A percentile compares a stretch with the other conserved stretches of the same genome.
phyloP scores from a whole-genome alignment of 2,797 vertebrate species.

The Phylloscopus collybita region DNA sequence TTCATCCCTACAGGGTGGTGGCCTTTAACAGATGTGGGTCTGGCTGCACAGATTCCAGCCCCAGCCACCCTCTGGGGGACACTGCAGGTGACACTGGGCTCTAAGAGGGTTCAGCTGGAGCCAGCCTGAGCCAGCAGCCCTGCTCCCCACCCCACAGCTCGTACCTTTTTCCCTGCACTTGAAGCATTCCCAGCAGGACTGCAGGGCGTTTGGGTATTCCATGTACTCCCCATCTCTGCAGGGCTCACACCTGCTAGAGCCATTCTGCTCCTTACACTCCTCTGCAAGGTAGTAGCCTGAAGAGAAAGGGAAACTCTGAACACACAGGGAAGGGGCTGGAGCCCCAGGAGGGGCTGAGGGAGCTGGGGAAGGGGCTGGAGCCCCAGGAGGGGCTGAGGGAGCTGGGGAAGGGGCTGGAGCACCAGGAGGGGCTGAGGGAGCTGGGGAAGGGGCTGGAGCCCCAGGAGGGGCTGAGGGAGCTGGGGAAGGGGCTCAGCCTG shows the following conservation, averaged over 20 bases:
- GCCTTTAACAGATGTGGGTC: background rate
- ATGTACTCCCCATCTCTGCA: background rate
- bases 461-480: too few species aligned
- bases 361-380: background rate
- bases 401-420: background rate
- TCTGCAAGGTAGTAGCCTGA: background rate
- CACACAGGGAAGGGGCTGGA: background rate
- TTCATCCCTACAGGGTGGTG: background rate
- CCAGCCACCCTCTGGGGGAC: background rate
- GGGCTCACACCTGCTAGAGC: background rate
- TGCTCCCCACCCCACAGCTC: background rate
- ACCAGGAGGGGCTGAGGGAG: too few species aligned
- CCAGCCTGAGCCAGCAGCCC: background rate
- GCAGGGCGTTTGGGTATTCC: background rate
- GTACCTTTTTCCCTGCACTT: slow-evolving; percentile 25
- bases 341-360: background rate
- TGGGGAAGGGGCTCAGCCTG: too few species aligned
- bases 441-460: too few species aligned
- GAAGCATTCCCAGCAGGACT: background rate
- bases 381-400: background rate
- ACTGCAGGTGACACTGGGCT: background rate
- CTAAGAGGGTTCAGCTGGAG: background rate
- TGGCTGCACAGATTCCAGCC: background rate
- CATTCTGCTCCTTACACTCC: rapidly evolving
- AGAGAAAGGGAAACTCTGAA: background rate